Evolutionary conservation across 2,888 invertebrate genomes (phyloP).

Genomic region (Catocala nupta): DNA sequence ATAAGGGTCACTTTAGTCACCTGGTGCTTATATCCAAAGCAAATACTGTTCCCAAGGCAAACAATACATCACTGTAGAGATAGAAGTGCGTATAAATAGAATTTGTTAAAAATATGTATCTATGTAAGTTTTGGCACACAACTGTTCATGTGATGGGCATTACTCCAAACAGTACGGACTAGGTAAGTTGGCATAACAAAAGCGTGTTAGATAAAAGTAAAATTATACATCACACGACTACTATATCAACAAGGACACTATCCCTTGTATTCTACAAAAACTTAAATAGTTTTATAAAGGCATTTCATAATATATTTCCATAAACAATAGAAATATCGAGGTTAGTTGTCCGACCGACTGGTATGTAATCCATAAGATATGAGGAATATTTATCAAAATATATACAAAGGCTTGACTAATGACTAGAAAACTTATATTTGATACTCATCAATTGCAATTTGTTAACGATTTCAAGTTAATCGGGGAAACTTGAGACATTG

Average conservation of each 20-base stretch:
- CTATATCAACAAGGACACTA: constrained; percentile 10
- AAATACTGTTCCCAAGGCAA: constrained; percentile 13
- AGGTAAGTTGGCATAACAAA: constrained; percentile 18
- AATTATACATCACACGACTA: constrained; percentile 24
- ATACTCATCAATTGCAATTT: constrained; percentile 26
- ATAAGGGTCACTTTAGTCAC: constrained; percentile 44
- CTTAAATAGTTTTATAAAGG: background rate
- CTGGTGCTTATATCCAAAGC: constrained; percentile 31
- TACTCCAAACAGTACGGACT: constrained; percentile 34
- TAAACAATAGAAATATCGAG: constrained; percentile 34
- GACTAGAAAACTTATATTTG: constrained; percentile 29
- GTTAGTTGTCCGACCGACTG: constrained; percentile 20
- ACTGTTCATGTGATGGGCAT: constrained; percentile 33
- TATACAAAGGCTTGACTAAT: constrained; percentile 30
- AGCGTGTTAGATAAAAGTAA: constrained; percentile 20
- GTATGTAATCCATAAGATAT: constrained; percentile 24
- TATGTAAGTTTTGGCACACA: constrained; percentile 33
- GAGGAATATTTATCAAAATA: constrained; percentile 35
- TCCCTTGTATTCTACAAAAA: constrained; percentile 1
- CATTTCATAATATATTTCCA: constrained; percentile 19
- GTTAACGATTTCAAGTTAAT: constrained; percentile 25
- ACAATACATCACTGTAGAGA: constrained; percentile 15
- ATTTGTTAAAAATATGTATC: constrained; percentile 32
- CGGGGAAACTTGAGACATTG: constrained; percentile 9
- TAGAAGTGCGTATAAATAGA: constrained; percentile 29